Evolutionary conservation across 37 sponge, comb jelly and placozoan genomes (phyloP), one percentile per base, ranked within the genome.

Genomic region (Chondrilla cf. caribensis): DNA sequence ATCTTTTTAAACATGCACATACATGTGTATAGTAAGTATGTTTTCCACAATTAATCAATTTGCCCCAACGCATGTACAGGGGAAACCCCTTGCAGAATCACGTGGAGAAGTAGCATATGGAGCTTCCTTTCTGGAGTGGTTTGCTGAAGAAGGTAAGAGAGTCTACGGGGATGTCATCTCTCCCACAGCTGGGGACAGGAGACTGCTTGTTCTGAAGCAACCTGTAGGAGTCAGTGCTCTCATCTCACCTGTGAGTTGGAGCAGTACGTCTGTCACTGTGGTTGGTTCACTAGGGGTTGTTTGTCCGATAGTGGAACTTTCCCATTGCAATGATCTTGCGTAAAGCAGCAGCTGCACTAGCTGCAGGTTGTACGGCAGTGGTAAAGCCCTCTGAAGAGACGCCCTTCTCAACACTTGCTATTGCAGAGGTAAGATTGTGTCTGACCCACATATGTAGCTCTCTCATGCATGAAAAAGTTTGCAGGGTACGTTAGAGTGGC

Each of bases 381-480:
- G 60, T 90, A 21, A 95, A 95, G 66, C 98, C 98, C 15, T 92
- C 96, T 8, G 98, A 98, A 57, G 95, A 98, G 70, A 98, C 98
- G 0, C 98, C 98, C 5, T 90, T 98, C 24, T 81, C 81, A 0
- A 89, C 98, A 6, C 70, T 98, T 21, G 96, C 89, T 29, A 25
- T 98, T 21, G 98, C 96, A 31, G 86, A 98, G 87, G 95, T 91
- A 47, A 47, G 9, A 14, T 47, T 47, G 11, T 14, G 51, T 47
- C 11, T 47, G 6, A 11, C 51, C 6, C 11, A 11, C 51, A 47
- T 47, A 11, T 47, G 51, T 47, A n/a, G n/a, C n/a, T n/a, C n/a
- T n/a, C n/a, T n/a, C n/a, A n/a, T n/a, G n/a, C n/a, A n/a, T n/a
- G n/a, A n/a, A n/a, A n/a, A n/a, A n/a, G n/a, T n/a, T n/a, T n/a